Evolutionary conservation across 2,113 vertebrate genomes (phyloP), one percentile per base, ranked within the genome.

Genomic region (Siniperca knerii): DNA sequence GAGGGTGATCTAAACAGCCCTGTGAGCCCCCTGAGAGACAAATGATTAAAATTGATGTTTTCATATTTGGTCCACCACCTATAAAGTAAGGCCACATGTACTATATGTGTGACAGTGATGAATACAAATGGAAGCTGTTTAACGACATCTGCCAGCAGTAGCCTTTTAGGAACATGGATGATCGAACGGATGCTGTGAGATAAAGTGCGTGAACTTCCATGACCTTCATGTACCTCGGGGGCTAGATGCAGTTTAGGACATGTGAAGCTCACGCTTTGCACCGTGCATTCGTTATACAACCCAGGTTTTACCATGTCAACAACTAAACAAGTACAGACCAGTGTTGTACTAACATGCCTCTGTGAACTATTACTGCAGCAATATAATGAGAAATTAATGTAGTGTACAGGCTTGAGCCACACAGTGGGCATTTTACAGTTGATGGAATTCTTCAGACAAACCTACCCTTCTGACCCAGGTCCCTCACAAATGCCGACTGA

Each of bases 381-480:
- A 15, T 21, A 40, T 79, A 74, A 85, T 83, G 61, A 82, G 69
- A 48, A 78, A 67, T 84, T 2, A 69, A 78, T 80, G 35, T 25
- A 62, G 75, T 66, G 65, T 40, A 50, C 46, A 62, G 73, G 68
- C 61, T 70, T 48, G 37, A n/a, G 50, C 12, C 48, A 44, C 66
- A 73, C 21, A 71, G 50, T 79, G 80, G 58, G 20, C 80, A 82
- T 72, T 79, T 82, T 68, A 73, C 57, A 73, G 37, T 50, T 86
- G 86, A 87, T 85, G 40, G 84, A 85, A 84, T 69, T 68, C 35
- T 78, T 58, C 23, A 75, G 81, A 81, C 81, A 81, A 74, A 79
- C 65, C 54, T 23, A 35, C 75, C 61, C 77, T 8, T 79, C 42
- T 84, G 75, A 89, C 82, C 78, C 3, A 55, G 84, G 65, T 82